Percentiles rank a stretch among this genome's conserved stretches.
phyloP scores from a whole-genome alignment of 2,113 vertebrate genomes.

The Zonotrichia leucophrys region DNA sequence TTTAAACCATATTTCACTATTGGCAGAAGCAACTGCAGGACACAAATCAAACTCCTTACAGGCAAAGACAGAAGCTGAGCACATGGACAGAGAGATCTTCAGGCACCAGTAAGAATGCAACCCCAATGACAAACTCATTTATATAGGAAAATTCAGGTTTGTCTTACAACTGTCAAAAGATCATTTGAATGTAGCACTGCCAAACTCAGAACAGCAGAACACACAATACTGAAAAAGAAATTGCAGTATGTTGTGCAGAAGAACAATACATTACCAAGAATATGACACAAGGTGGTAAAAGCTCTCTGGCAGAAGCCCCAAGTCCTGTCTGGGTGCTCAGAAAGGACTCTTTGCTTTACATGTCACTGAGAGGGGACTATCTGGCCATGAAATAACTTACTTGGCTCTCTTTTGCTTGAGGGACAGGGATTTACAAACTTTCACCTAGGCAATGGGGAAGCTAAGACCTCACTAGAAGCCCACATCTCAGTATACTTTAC shows the following conservation, averaged over 20 bases:
- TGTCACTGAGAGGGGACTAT: neutral
- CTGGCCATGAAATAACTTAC: neutral
- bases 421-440: neutral
- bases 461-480: neutral
- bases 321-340: neutral
- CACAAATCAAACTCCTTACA: neutral
- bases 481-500: neutral
- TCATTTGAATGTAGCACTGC: neutral
- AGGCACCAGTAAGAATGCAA: neutral
- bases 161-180: neutral
- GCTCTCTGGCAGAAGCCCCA: neutral
- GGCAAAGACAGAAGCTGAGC: neutral
- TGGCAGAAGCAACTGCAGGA: neutral
- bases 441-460: neutral
- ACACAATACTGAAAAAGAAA: neutral
- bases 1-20: rapidly evolving
- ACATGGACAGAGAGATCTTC: neutral
- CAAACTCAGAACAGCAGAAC: neutral
- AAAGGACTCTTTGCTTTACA: neutral
- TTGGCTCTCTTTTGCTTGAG: neutral
- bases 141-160: neutral
- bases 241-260: neutral
- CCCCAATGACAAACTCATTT: neutral
- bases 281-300: neutral
- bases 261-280: neutral